A percentile compares a stretch with the other conserved stretches of the same genome.
phyloP scores from a whole-genome alignment of 1,140 invertebrate genomes.

The Ridgeia piscesae region DNA sequence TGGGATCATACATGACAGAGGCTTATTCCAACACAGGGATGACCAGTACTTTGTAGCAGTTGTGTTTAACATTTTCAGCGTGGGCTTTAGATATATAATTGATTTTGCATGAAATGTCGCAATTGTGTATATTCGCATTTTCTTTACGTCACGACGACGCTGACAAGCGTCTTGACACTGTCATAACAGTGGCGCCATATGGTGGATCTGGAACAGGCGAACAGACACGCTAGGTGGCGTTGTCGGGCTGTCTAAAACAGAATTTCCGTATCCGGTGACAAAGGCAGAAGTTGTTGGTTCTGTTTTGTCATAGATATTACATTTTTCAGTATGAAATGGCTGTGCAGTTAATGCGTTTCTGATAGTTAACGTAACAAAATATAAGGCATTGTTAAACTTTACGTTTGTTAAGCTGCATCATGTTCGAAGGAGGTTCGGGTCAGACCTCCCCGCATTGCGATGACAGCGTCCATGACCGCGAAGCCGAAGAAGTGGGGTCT shows the following conservation, averaged over 20 bases:
- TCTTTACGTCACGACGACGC: no score
- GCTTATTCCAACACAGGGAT: no score
- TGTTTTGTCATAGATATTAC: neutral
- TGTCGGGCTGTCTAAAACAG: neutral
- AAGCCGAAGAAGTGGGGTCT: neutral
- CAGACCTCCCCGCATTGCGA: neutral
- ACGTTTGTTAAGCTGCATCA: neutral
- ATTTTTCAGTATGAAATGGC: neutral
- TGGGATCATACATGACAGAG: no score
- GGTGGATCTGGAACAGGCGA: neutral
- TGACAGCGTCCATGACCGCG: neutral
- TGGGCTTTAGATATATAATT: no score
- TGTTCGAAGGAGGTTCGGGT: neutral
- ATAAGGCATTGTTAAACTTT: neutral
- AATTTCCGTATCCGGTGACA: conserved; percentile 4
- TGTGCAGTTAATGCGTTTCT: neutral
- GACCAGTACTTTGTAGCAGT: no score
- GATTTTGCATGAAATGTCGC: no score
- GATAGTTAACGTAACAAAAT: neutral
- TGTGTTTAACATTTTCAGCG: no score
- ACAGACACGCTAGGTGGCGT: neutral
- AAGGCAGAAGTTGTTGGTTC: neutral
- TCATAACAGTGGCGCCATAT: neutral
- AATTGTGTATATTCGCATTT: no score
- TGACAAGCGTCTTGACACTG: no score